Conservation (phyloP, 2,113 vertebrate genomes). For the Mesitornis unicolor region DNA sequence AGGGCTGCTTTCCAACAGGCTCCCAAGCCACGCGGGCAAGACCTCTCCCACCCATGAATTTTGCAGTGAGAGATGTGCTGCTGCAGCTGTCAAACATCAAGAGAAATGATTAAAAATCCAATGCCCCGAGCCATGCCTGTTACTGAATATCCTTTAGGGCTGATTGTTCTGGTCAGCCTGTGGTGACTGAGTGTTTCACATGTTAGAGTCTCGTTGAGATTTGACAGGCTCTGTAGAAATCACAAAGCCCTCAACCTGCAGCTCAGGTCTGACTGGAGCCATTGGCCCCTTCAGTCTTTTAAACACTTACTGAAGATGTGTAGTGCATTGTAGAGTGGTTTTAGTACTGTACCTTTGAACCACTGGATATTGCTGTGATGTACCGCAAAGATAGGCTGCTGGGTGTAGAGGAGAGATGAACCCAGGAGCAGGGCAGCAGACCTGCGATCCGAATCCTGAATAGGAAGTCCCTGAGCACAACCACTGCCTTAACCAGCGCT, state of each 20-base stretch:
- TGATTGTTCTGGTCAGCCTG: background rate
- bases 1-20: accelerated
- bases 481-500: background rate
- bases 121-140: accelerated
- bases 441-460: background rate
- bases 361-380: background rate
- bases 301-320: background rate
- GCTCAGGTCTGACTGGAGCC: background rate
- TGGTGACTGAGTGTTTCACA: background rate
- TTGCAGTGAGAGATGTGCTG: background rate
- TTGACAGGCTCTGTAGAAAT: background rate
- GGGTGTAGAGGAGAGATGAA: background rate
- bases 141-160: background rate
- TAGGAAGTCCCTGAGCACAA: background rate
- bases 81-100: background rate
- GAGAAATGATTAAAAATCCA: background rate
- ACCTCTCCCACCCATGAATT: background rate
- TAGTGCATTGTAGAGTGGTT: background rate
- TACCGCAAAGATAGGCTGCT: background rate
- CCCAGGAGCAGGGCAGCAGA: background rate
- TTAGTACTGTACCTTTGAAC: background rate
- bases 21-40: background rate
- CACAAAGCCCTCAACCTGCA: background rate
- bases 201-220: background rate
- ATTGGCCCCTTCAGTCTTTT: background rate